Base-by-base conservation (phyloP, 2,888 invertebrate species). In the Ganaspis brasiliensis region DNA sequence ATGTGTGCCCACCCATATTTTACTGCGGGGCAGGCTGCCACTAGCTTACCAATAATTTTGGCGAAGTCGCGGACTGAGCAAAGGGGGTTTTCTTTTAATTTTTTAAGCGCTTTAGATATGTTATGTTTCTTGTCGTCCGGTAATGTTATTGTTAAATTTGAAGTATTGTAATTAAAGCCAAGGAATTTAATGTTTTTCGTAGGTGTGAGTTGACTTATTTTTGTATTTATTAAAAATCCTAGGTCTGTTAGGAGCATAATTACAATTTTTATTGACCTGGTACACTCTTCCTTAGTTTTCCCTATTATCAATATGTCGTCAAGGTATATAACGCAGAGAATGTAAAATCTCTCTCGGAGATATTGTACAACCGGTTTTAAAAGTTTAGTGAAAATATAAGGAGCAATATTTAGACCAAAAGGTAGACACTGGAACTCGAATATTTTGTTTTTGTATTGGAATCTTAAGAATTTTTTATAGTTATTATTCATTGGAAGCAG, bases 341-440 rank as follows among this genome's bases (percentile, higher is more conserved):
- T 52, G 1, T 52, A 16, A 6, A 52, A 9, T 45, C 16, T 24
- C 21, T 40, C 12, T n/a, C 77, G 10, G 1, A 81, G 56, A 2
- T 45, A 14, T 6, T 16, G 24, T 6, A 79, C 12, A 3, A 77
- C 72, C 21, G 79, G 76, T 73, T 78, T 79, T 45, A 81, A 45
- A 12, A 78, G 35, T 61, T 78, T 81, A 5, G 81, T 81, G 26
- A 81, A 81, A 21, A 79, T 12, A 12, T 45, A 78, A 8, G 80
- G 75, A 0, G 79, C 78, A 57, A 61, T 61, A 63, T n/a, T 67
- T 1, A 82, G 55, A 0, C 78, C 82, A 35, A 82, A 80, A 4
- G 80, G 82, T 1, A 82, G 31, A 21, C 70, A 74, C 9, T 72
- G 76, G 35, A 82, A 82, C 73, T 79, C 79, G 24, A 75, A 79